Evolutionary conservation across 2,888 invertebrate genomes (phyloP), one percentile per base, ranked within the genome.

Genomic region (Drosophila fulvimacula): DNA sequence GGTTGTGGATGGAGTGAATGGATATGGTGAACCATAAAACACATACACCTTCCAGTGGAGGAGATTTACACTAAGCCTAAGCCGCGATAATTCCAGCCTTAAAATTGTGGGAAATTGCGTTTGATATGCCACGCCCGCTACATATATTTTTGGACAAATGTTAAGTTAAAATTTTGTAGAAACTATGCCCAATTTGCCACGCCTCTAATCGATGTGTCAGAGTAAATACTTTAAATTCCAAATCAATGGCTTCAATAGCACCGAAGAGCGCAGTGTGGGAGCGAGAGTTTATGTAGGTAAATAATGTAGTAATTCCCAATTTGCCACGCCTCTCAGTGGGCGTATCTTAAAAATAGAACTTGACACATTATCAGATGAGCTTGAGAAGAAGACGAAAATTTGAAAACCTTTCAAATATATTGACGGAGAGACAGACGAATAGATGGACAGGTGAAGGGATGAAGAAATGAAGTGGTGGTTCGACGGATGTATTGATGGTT

Each of bases 121-220:
- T 46, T 24, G 44, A 27, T 46, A 11, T 30, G 46, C 30, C 46
- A 48, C 46, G 46, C 46, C 46, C 24, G 9, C 24, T n/a, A 13
- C 44, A 27, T 46, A 10, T 15, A n/a, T 27, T 44, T n/a, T 5
- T 46, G n/a, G n/a, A 46, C 27, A 46, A 21, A 61, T 44, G 15
- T 46, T n/a, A n/a, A 46, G 44, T 4, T 46, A 60, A 60, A 44
- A 64, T 49, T 30, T 53, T 74, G 63, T 63, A 41, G 72, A 67
- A 71, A 42, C 39, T 44, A 48, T 48, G 17, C 13, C 32, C 32
- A 6, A 48, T 48, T 32, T 32, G 48, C 30, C 48, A 48, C 17
- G 48, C 48, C 48, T 13, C 5, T 32, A 32, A 32, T 48, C 17
- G 11, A 11, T n/a, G 27, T 5, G 27, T 1, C 17, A 6, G 30